Conservation (phyloP, 1,140 invertebrate genomes). For the Drosophila cardini region DNA sequence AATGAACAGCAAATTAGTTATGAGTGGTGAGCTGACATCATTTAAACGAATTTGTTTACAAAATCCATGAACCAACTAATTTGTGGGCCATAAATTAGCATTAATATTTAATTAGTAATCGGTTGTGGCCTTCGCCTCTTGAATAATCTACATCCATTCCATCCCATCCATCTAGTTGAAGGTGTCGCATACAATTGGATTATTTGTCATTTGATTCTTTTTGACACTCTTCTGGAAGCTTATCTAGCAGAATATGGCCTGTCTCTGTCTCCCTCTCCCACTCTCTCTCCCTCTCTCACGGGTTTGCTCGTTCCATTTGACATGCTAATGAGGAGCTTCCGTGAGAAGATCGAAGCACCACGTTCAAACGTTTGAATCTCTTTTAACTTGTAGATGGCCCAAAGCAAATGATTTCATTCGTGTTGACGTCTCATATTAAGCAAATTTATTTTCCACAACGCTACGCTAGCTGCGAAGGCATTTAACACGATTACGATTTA, state of each 20-base stretch:
- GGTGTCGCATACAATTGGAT: slow-evolving; percentile 72
- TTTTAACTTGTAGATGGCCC: not conserved
- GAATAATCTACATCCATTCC: slow-evolving; percentile 19
- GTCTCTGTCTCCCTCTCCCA: no score
- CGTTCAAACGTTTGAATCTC: slow-evolving; percentile 2
- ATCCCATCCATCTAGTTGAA: slow-evolving; percentile 3
- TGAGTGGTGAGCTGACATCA: slow-evolving; percentile 57
- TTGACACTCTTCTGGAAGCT: slow-evolving; percentile 28
- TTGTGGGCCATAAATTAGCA: slow-evolving; percentile 65
- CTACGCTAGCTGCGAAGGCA: not conserved
- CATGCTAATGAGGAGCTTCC: slow-evolving; percentile 79
- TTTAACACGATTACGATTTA: slow-evolving; percentile 71
- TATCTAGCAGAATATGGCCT: not conserved
- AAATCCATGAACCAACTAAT: slow-evolving; percentile 28
- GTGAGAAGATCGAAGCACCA: slow-evolving; percentile 62
- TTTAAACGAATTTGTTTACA: slow-evolving; percentile 10
- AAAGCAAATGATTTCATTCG: slow-evolving; percentile 32
- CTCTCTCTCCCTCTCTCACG: no score
- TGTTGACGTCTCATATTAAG: slow-evolving; percentile 57
- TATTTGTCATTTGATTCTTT: slow-evolving; percentile 63
- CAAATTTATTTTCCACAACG: slow-evolving; percentile 31
- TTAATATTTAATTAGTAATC: slow-evolving; percentile 73
- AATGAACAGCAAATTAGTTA: slow-evolving; percentile 14
- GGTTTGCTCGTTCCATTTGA: slow-evolving; percentile 57
- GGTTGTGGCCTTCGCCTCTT: not conserved